Evolutionary conservation across 1,140 invertebrate genomes (phyloP).

Genomic region (Brachystomella parvula): DNA sequence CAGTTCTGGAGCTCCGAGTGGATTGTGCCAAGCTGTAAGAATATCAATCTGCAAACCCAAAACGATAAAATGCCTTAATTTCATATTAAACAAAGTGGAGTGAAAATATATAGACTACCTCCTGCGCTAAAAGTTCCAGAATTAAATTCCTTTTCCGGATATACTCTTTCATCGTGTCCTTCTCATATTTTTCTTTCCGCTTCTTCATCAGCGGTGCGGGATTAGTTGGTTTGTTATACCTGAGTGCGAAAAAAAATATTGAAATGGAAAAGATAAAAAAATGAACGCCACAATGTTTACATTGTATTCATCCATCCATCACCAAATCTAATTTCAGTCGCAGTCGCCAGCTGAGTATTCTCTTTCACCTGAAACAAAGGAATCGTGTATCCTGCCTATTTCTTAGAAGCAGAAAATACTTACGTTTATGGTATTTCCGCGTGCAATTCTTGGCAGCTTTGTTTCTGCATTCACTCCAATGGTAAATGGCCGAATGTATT

Average conservation of each 20-base stretch:
- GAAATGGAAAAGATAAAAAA: no score
- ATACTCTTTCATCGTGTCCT: conserved; percentile 75
- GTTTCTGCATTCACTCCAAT: no score
- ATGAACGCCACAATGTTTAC: no score
- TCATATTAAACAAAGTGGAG: no score
- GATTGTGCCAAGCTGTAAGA: conserved; percentile 91
- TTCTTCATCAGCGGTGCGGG: conserved; percentile 43
- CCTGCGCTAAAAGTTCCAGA: conserved; percentile 64
- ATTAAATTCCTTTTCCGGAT: conserved; percentile 91
- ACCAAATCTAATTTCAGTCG: conserved; percentile 34
- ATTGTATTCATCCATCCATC: conserved; percentile 86
- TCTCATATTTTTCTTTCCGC: conserved; percentile 30
- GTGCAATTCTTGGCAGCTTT: no score
- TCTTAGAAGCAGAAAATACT: no score
- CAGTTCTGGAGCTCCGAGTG: conserved; percentile 64
- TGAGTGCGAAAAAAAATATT: no score
- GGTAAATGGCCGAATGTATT: conserved; percentile 81
- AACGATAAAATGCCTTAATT: conserved; percentile 14
- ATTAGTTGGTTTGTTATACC: conserved; percentile 57
- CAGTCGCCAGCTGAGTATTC: no score
- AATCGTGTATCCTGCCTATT: no score
- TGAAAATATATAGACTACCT: no score
- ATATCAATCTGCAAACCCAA: conserved; percentile 78
- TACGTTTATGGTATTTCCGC: no score
- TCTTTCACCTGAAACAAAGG: no score